A percentile compares a stretch with the other conserved stretches of the same genome.
Conservation (phyloP, 1,140 invertebrate genomes). For the Zaprionus vittiger region DNA sequence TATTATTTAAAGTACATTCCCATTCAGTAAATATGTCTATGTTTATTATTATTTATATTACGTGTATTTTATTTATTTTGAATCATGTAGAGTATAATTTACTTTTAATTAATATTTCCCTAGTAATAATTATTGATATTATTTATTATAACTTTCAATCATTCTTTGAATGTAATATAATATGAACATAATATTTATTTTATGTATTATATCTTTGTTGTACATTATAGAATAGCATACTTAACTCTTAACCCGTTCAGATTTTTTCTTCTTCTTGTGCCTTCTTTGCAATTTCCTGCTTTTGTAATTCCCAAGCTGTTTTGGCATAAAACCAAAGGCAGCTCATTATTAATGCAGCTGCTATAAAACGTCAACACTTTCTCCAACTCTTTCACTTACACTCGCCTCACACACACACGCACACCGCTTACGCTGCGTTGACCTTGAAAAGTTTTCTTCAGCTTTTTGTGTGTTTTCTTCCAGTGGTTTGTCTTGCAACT, state of each 20-base stretch:
- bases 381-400: conserved; percentile 4
- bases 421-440: conserved; percentile 14
- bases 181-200: no score
- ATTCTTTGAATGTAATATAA: no score
- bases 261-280: not conserved
- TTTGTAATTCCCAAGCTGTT: conserved; percentile 3
- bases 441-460: conserved; percentile 58
- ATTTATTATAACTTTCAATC: no score
- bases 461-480: conserved; percentile 4
- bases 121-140: no score
- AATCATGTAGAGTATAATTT: no score
- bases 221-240: not conserved
- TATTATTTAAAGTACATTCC: no score
- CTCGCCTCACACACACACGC: not conserved
- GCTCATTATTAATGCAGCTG: conserved; percentile 1
- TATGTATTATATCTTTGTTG: not conserved
- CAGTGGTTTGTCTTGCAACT: conserved; percentile 36
- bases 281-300: not conserved
- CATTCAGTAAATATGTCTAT: no score
- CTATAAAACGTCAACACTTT: conserved; percentile 21
- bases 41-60: no score
- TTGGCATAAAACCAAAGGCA: not conserved
- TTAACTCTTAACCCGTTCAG: not conserved
- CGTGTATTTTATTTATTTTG: no score
- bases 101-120: no score